These are phyloP conservation scores for Halcyon smyrnensis DNA, from an alignment of 2,797 vertebrate species.

Conservation along the genomic window DNA sequence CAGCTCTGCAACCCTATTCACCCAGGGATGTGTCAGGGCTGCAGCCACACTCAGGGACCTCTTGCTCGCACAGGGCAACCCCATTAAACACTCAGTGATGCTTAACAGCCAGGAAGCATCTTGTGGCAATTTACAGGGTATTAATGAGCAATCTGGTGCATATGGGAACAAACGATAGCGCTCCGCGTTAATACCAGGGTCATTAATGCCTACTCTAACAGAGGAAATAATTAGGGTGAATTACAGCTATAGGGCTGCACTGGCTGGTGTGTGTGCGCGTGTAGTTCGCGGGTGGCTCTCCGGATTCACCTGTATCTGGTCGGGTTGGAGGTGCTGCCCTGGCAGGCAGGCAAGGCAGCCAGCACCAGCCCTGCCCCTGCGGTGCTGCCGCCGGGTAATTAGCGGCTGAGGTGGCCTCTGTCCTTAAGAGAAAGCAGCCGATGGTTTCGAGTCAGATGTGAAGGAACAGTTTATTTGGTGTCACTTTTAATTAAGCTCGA, in stretches of 20 bases:
- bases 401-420: neutral
- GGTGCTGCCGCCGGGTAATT: no score
- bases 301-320: fast-evolving
- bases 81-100: neutral
- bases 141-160: conserved; percentile 41
- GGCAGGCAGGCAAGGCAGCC: neutral
- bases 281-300: fast-evolving
- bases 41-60: neutral
- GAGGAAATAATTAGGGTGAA: conserved; percentile 30
- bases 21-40: neutral
- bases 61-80: neutral
- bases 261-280: neutral
- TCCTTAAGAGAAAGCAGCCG: neutral
- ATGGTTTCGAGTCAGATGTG: neutral
- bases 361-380: neutral
- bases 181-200: conserved; percentile 21
- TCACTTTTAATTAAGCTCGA: conserved; percentile 10
- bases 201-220: conserved; percentile 31
- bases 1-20: neutral
- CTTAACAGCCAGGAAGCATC: neutral
- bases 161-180: conserved; percentile 20
- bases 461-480: neutral
- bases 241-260: neutral
- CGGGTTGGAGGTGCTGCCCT: neutral
- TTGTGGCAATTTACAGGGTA: neutral